Evolutionary conservation across 2,888 invertebrate genomes (phyloP), one percentile per base, ranked within the genome.

Genomic region (Lordiphosa fenestrarum): DNA sequence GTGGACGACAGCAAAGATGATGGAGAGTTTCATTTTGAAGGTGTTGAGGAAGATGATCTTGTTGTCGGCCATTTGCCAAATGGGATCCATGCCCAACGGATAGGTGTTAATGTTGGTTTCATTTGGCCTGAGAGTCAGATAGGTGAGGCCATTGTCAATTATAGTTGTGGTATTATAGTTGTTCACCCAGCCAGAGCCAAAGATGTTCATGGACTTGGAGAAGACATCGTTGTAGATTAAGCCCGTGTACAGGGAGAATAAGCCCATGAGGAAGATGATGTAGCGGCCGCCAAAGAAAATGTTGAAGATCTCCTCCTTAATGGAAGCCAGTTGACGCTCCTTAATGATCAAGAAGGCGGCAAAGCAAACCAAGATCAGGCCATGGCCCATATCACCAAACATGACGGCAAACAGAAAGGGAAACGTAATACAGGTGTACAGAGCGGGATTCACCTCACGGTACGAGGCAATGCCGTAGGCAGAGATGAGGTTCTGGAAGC

Each of bases 221-320:
- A 98, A 99, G 37, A 96, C 91, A 89, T 99, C 99, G 90, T 99
- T 99, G 91, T 99, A 99, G 66, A 99, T 94, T n/a, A 98, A 88
- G 0, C 99, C 99, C 3, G 99, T 98, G 91, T 99, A 99, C 90
- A 98, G 94, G 0, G 98, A 98, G 91, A 99, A 99, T 9, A 96
- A 62, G 0, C 98, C 98, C 99, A 99, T 99, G 41, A 99, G 91
- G 6, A 98, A 91, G 52, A 99, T 95, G 66, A 99, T 97, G 91
- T 99, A 99, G 48, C 99, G 95, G 2, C 99, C 99, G 67, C 96
- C 96, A 90, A 98, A 98, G 92, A 99, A 98, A 73, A 98, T 98
- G 87, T 94, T 96, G 94, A 97, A 98, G 69, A 99, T 98, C 94
- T 97, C 96, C 87, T 92, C 94, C 83, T 90, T 92, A 9, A 93